phyloP scores from a whole-genome alignment of 2,888 invertebrate genomes.

The Lasioglossum vierecki region DNA sequence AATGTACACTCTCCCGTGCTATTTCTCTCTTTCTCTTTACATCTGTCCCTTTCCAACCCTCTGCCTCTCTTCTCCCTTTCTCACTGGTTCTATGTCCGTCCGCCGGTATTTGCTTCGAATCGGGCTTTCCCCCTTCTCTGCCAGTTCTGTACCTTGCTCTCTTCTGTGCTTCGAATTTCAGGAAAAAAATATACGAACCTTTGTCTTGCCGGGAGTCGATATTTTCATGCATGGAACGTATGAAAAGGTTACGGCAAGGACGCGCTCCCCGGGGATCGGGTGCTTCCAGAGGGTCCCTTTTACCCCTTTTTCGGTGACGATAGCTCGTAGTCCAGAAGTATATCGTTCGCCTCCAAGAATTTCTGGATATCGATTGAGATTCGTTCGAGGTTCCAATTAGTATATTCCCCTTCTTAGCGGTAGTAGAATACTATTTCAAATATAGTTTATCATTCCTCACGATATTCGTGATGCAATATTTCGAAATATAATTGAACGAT shows the following conservation, averaged over 20 bases:
- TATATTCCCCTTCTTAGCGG: neutral
- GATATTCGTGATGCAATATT: neutral
- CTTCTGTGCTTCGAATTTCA: conserved; percentile 65
- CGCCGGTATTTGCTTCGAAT: conserved; percentile 80
- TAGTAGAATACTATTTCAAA: neutral
- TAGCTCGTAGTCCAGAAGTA: conserved; percentile 1
- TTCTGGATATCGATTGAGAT: conserved; percentile 15
- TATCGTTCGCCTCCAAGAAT: neutral
- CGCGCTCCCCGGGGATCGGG: neutral
- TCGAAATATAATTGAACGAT: neutral
- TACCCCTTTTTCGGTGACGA: neutral
- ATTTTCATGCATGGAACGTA: conserved; percentile 41
- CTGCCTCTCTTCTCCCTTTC: conserved; percentile 36
- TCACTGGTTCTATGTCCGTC: conserved; percentile 65
- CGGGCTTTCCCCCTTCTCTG: conserved; percentile 69
- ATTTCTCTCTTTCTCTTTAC: conserved; percentile 52
- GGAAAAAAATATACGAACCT: conserved; percentile 55
- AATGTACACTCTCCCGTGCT: conserved; percentile 53
- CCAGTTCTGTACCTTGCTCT: conserved; percentile 45
- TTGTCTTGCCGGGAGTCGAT: conserved; percentile 57
- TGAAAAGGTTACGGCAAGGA: conserved; percentile 23
- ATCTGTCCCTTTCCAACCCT: conserved; percentile 22
- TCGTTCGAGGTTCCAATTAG: neutral
- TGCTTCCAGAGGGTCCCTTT: conserved; percentile 16
- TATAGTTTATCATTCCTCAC: neutral